Evolutionary conservation across 2,113 vertebrate species (phyloP).

Genomic region (Noturus placidus): DNA sequence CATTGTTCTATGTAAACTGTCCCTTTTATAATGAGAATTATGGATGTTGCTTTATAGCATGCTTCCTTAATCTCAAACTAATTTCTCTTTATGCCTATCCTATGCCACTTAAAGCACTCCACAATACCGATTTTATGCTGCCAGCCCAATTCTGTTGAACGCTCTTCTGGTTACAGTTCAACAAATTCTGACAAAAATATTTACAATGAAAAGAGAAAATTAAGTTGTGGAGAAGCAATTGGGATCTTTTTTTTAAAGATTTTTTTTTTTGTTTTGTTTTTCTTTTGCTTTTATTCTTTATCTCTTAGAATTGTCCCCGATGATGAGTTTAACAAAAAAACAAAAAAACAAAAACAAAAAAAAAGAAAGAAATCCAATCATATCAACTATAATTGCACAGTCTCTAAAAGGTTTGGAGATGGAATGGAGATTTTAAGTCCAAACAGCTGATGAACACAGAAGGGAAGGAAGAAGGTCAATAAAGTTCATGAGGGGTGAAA

Average conservation of each 20-base stretch:
- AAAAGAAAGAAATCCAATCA: slow-evolving; percentile 70
- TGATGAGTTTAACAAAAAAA: slow-evolving; percentile 74
- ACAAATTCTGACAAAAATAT: slow-evolving; percentile 78
- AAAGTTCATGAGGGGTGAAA: slow-evolving; percentile 82
- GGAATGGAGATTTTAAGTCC: slow-evolving; percentile 83
- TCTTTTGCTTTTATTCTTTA: slow-evolving; percentile 64
- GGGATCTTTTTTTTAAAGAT: slow-evolving; percentile 61
- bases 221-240: slow-evolving; percentile 75
- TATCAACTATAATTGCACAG: slow-evolving; percentile 83
- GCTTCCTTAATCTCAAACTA: slow-evolving; percentile 20
- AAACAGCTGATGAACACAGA: slow-evolving; percentile 82
- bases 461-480: slow-evolving; percentile 79
- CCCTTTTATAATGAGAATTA: background rate
- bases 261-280: slow-evolving; percentile 67
- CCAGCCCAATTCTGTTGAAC: slow-evolving; percentile 76
- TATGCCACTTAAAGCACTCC: slow-evolving; percentile 55
- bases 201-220: slow-evolving; percentile 80
- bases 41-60: slow-evolving; percentile 28
- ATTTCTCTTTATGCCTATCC: slow-evolving; percentile 1
- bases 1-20: background rate
- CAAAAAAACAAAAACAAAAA: background rate
- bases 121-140: slow-evolving; percentile 76
- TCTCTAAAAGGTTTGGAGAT: slow-evolving; percentile 80
- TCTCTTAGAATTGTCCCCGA: slow-evolving; percentile 75
- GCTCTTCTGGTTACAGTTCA: slow-evolving; percentile 77